Conservation (phyloP, 2,113 vertebrate genomes). For the Brachionichthys hirsutus region DNA sequence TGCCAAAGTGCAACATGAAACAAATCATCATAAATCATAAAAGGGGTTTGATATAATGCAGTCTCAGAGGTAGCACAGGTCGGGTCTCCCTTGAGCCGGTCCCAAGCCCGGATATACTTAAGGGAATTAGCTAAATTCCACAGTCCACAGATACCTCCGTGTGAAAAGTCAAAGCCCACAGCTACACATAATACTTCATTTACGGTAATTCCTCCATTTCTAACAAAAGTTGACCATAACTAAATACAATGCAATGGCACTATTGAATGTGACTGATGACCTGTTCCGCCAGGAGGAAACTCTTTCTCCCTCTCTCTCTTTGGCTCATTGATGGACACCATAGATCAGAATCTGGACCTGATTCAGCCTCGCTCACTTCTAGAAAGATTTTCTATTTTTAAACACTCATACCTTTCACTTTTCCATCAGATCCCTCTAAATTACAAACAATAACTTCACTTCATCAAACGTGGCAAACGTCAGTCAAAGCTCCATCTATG, state of each 20-base stretch:
- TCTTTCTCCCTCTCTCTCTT: neutral
- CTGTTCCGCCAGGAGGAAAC: constrained; percentile 1
- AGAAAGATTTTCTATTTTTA: constrained; percentile 28
- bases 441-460: constrained; percentile 15
- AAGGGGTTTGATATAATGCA: too few species aligned
- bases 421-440: constrained; percentile 6
- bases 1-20: too few species aligned
- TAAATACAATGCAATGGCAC: constrained; percentile 16
- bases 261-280: constrained; percentile 30
- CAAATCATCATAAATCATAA: too few species aligned
- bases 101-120: too few species aligned
- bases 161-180: too few species aligned
- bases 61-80: too few species aligned
- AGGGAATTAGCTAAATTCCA: too few species aligned
- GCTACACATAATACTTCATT: too few species aligned
- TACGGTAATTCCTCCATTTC: constrained; percentile 11
- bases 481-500: neutral
- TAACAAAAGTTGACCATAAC: constrained; percentile 21
- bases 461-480: constrained; percentile 9
- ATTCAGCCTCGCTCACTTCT: constrained; percentile 10
- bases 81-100: too few species aligned
- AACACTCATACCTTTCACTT: constrained; percentile 15
- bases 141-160: too few species aligned
- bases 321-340: constrained; percentile 20
- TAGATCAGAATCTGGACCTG: constrained; percentile 23